Conservation (phyloP, 1,140 invertebrate species). For the Drosophila ogumai region DNA sequence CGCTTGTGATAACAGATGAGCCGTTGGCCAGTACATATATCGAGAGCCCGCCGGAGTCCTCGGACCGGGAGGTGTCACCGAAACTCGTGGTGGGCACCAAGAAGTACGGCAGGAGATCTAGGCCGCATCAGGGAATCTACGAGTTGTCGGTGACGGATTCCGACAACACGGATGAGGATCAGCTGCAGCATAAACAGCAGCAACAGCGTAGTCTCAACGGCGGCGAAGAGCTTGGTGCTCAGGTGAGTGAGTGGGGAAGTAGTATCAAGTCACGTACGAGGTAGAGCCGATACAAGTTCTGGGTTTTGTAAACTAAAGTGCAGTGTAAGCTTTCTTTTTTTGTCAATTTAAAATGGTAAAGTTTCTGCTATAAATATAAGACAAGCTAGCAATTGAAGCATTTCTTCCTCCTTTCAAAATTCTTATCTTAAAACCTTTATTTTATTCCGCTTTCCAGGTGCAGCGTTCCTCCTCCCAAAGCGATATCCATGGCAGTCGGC, state of each 20-base stretch:
- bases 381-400: no score
- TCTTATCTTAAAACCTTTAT: no score
- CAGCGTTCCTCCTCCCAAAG: constrained; percentile 86
- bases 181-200: constrained; percentile 53
- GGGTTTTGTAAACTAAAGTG: constrained; percentile 8
- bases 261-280: constrained; percentile 10
- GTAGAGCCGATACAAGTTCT: not conserved
- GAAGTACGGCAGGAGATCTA: constrained; percentile 90
- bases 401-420: not conserved
- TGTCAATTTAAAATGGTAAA: not conserved
- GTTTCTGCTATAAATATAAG: not conserved
- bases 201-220: constrained; percentile 57
- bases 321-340: constrained; percentile 1
- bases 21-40: constrained; percentile 45
- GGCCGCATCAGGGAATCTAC: constrained; percentile 84
- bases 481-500: constrained; percentile 85
- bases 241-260: constrained; percentile 33
- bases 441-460: constrained; percentile 55
- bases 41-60: constrained; percentile 86
- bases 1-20: constrained; percentile 73
- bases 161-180: constrained; percentile 76
- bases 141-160: constrained; percentile 77
- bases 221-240: constrained; percentile 46
- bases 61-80: constrained; percentile 89
- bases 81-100: constrained; percentile 91